Percentiles rank a stretch among this genome's conserved stretches.
Evolutionary conservation across 2,888 invertebrate genomes (phyloP).

Genomic region (Caenorhabditis drosophilae): DNA sequence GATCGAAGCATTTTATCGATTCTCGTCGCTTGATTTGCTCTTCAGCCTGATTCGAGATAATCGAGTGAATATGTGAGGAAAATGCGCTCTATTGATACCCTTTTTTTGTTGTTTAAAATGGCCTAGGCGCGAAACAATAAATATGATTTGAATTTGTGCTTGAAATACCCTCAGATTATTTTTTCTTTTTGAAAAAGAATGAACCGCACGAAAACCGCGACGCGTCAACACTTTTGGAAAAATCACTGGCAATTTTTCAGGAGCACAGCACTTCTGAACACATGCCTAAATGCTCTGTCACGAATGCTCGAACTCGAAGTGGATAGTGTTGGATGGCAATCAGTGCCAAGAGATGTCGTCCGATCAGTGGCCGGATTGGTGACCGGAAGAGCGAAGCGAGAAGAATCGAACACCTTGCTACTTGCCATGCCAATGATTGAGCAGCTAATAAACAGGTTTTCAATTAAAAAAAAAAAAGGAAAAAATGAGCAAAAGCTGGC

Average conservation of each 20-base stretch:
- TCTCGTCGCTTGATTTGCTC: conserved; percentile 21
- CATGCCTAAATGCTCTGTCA: conserved; percentile 27
- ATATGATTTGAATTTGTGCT: too few species aligned
- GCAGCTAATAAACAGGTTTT: conserved; percentile 32
- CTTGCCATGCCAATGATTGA: conserved; percentile 42
- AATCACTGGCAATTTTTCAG: too few species aligned
- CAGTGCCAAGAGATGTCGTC: conserved; percentile 33
- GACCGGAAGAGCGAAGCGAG: conserved; percentile 46
- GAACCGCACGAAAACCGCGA: too few species aligned
- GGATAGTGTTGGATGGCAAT: conserved; percentile 32
- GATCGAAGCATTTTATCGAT: conserved; percentile 23
- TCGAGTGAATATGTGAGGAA: conserved; percentile 22
- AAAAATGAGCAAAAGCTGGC: neutral
- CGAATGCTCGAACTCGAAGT: conserved; percentile 36
- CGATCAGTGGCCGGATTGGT: conserved; percentile 28
- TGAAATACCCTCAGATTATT: too few species aligned
- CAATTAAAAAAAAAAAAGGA: conserved; percentile 4
- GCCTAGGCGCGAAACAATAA: too few species aligned
- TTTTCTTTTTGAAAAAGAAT: too few species aligned
- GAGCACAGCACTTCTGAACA: conserved; percentile 26
- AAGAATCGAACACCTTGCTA: conserved; percentile 41
- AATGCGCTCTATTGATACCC: too few species aligned
- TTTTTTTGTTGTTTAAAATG: too few species aligned
- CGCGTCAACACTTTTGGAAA: too few species aligned
- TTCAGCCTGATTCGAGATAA: conserved; percentile 23